phyloP scores from a whole-genome alignment of 2,113 vertebrate genomes.

The Condylura cristata region DNA sequence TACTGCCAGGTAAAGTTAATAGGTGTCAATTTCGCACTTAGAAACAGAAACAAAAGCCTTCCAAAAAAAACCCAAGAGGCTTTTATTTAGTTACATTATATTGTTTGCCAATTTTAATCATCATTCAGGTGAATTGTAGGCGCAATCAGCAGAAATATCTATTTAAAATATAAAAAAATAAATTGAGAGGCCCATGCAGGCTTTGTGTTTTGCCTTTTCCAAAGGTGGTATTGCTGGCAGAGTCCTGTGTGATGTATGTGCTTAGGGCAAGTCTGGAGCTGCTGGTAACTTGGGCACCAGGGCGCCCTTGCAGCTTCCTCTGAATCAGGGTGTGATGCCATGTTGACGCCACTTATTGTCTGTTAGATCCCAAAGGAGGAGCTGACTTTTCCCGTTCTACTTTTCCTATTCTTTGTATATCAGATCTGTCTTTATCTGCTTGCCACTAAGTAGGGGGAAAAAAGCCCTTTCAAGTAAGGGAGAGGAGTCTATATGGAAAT shows the following conservation, averaged over 20 bases:
- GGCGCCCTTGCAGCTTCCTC: not conserved
- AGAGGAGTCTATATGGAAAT: not conserved
- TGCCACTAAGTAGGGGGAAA: not conserved
- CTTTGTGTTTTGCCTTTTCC: not conserved
- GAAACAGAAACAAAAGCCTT: constrained; percentile 14
- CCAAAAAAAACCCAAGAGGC: not conserved
- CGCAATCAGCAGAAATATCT: not conserved
- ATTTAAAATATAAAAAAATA: not conserved
- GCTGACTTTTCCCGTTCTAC: constrained; percentile 46
- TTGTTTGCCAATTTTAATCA: constrained; percentile 27
- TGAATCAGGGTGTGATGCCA: not conserved
- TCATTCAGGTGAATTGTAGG: constrained; percentile 5
- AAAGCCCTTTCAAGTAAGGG: not conserved
- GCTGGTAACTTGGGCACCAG: not conserved
- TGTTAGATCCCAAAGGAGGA: constrained; percentile 40
- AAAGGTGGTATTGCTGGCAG: not conserved
- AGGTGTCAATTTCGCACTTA: constrained; percentile 62
- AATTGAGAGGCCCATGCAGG: accelerated
- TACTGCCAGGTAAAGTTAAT: constrained; percentile 42
- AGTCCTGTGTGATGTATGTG: not conserved
- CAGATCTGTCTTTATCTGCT: constrained; percentile 43
- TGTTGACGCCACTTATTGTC: not conserved
- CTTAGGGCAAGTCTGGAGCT: not conserved
- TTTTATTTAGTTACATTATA: not conserved
- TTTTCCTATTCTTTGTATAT: constrained; percentile 54